Base-by-base conservation (phyloP, 2,888 invertebrate genomes). In the Dicroscelio sp. region DNA sequence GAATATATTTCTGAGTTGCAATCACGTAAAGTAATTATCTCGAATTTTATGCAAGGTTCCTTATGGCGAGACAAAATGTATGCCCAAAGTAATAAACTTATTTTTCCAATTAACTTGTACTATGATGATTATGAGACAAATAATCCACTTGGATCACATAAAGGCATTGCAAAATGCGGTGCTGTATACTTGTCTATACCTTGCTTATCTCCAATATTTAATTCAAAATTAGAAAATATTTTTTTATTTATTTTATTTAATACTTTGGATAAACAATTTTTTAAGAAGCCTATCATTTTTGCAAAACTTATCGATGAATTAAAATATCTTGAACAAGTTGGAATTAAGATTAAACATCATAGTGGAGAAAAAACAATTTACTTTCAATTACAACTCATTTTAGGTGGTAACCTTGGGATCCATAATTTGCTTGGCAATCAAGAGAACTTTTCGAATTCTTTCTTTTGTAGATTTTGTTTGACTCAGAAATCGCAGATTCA, bases 81-180 rank as follows among this genome's bases (percentile, higher is more conserved):
- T 14, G 4, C 38, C n/a, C 73, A 79, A 65, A 33, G 25, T 1
- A 33, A 86, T 27, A 87, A 93, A 84, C 86, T 86, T 12, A 84
- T 92, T 31, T 76, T 94, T 20, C 93, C 94, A 20, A 17, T 92
- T 23, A 88, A 92, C 52, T 33, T 94, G 10, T 94, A 90, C 67
- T 93, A 67, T 58, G 92, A 94, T 75, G 93, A 94, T 82, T 94
- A 90, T 35, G 94, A 94, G 60, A 92, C 55, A 0, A 93, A 93
- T 52, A 94, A 94, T 82, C 93, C 94, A 12, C 52, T 94, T 2
- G 93, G 93, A 2, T 84, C 78, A 63, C 93, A 94, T 82, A 88
- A 86, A 38, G 93, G 92, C 5, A 88, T 94, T 33, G 75, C 88
- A 1, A 94, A 94, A 86, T 92, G 93, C 55, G 93, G 92, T n/a